Evolutionary conservation across 1,140 invertebrate genomes (phyloP), one percentile per base, ranked within the genome.

Genomic region (Drosophila arawakana): DNA sequence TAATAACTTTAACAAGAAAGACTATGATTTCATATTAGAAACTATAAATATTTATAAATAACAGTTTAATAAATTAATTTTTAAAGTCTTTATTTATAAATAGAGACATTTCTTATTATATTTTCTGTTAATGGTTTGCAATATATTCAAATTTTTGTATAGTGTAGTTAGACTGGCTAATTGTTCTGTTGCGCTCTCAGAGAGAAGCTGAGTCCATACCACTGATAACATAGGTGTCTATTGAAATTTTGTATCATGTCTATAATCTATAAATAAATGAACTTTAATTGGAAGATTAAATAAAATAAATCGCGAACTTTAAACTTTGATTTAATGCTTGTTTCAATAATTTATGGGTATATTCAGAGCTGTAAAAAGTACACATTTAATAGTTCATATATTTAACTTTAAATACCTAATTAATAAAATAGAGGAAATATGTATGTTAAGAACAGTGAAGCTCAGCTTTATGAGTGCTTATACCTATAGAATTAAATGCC

Each of bases 241-340:
- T 43, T 43, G n/a, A 13, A 43, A 13, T 43, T 4, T 43, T 11
- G 11, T 11, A 43, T 5, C 10, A 11, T 10, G 10, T 43, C 3
- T n/a, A n/a, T n/a, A 43, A 43, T 43, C 41, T 43, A 41, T 43
- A 43, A 13, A n/a, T 43, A 43, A 43, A 41, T 41, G 44, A n/a
- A 46, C 13, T 15, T 46, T 46, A n/a, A 7, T 4, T 15, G 4
- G 13, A 6, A 15, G 15, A 46, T 15, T 18, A 46, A 5, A 30
- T 5, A 30, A 30, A 18, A 46, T 7, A 46, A 46, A 15, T 46
- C 13, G 18, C 0, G 25, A 30, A 30, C 25, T 30, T 30, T 30
- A 6, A 30, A 30, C 25, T 30, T 30, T 30, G 25, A 30, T 30
- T 30, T 3, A 3, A 30, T 30, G 5, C 25, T 6, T 30, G 25